Evolutionary conservation across 2,888 invertebrate species (phyloP), one percentile per base, ranked within the genome.

Genomic region (Scaptomyza cyrtandrae): DNA sequence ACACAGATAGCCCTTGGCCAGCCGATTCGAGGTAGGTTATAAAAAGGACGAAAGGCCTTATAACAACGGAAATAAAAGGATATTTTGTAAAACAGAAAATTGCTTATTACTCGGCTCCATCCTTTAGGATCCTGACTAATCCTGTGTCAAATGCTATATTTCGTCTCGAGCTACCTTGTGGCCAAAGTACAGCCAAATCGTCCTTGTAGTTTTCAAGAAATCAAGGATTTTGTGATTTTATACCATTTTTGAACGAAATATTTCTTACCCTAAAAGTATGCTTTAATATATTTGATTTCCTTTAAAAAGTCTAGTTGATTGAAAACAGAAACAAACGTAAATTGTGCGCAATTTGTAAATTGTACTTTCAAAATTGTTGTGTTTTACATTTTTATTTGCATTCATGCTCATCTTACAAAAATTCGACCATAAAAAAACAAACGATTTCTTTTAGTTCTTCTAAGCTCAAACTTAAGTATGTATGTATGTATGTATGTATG

Each of bases 281-380:
- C 19, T 50, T 35, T 14, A n/a, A 35, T 14, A 11, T 11, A 10
- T 14, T 14, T 3, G 1, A 11, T 14, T 37, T 10, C 24, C 24
- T 24, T 3, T 24, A 5, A 24, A 24, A 4, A 4, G 24, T 24
- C 3, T 24, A 24, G 4, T 3, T 3, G 24, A 24, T 24, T 24
- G 24, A 24, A 24, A 24, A 24, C 24, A n/a, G 1, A 24, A 24
- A 4, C 0, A 24, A 24, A 24, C 3, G 3, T 5, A 5, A 24
- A 4, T 37, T 37, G 11, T 46, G 37, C n/a, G n/a, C n/a, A n/a
- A n/a, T n/a, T n/a, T n/a, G n/a, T n/a, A n/a, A n/a, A n/a, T 80
- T 80, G 77, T 86, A 80, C 81, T 86, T 77, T 80, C 85, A 72
- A 65, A 78, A 78, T 70, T 61, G 50, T 69, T 80, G 67, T 35